Conservation (phyloP, 2,797 vertebrate genomes). For the Periparus ater region DNA sequence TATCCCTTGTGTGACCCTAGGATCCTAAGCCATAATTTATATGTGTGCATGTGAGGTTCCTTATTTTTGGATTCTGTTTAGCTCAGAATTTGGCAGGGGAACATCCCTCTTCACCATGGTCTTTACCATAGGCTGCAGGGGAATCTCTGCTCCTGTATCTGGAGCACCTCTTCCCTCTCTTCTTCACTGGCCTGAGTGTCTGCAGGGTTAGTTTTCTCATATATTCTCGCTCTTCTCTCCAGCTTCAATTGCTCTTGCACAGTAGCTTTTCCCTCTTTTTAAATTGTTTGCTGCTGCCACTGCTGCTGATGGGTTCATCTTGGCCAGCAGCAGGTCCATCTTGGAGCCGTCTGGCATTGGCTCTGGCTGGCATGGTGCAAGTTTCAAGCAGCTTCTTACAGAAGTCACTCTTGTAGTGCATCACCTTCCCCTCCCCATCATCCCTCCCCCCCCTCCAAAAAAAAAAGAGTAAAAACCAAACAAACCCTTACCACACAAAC, state of each 20-base stretch:
- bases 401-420: background rate
- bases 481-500: background rate
- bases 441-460: accelerated
- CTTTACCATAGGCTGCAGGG: background rate
- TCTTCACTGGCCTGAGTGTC: background rate
- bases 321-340: background rate
- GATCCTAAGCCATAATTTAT: background rate
- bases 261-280: background rate
- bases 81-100: background rate
- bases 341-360: background rate
- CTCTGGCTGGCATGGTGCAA: background rate
- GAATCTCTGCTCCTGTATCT: background rate
- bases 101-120: background rate
- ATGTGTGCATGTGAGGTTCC: background rate
- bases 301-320: background rate
- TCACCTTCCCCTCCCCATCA: too few relatives aligned
- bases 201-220: background rate
- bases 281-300: background rate
- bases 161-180: background rate
- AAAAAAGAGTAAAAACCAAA: background rate
- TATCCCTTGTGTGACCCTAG: background rate
- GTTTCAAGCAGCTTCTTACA: background rate
- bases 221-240: background rate
- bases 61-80: background rate
- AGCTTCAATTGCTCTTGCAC: background rate